These are phyloP conservation scores for Petrolisthes manimaculis DNA, from an alignment of 2,888 invertebrate species.

Conservation along the genomic window DNA sequence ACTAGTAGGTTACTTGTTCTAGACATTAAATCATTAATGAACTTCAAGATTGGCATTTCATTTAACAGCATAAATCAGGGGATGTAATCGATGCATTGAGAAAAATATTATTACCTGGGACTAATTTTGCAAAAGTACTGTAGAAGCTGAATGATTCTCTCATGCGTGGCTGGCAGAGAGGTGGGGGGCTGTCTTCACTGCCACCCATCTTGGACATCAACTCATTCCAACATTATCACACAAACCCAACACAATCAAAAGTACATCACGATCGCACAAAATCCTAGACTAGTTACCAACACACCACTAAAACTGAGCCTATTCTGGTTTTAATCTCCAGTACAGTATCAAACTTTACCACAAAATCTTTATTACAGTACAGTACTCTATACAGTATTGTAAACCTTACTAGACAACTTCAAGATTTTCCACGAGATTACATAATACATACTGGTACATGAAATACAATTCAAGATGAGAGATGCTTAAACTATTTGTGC, in stretches of 20 bases:
- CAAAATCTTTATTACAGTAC: too few relatives aligned
- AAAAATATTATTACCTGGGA: constrained; percentile 44
- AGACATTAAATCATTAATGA: background rate
- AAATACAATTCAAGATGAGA: too few relatives aligned
- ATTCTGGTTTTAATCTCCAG: too few relatives aligned
- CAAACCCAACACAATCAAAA: background rate
- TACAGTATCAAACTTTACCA: too few relatives aligned
- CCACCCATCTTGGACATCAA: constrained; percentile 50
- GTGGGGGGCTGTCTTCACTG: constrained; percentile 55
- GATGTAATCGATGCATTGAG: background rate
- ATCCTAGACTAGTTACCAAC: background rate
- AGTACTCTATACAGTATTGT: too few relatives aligned
- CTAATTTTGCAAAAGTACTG: constrained; percentile 54
- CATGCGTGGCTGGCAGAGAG: constrained; percentile 43
- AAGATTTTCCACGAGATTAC: too few relatives aligned
- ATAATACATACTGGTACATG: too few relatives aligned
- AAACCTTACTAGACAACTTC: too few relatives aligned
- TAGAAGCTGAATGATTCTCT: constrained; percentile 55
- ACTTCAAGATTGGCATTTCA: too few relatives aligned
- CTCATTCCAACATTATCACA: constrained; percentile 30
- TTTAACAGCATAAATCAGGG: background rate
- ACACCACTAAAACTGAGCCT: background rate
- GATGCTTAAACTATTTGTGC: too few relatives aligned
- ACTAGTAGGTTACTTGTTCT: background rate
- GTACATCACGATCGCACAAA: background rate